Conservation (phyloP, 2,888 invertebrate species). For the Isotomurus palustris region DNA sequence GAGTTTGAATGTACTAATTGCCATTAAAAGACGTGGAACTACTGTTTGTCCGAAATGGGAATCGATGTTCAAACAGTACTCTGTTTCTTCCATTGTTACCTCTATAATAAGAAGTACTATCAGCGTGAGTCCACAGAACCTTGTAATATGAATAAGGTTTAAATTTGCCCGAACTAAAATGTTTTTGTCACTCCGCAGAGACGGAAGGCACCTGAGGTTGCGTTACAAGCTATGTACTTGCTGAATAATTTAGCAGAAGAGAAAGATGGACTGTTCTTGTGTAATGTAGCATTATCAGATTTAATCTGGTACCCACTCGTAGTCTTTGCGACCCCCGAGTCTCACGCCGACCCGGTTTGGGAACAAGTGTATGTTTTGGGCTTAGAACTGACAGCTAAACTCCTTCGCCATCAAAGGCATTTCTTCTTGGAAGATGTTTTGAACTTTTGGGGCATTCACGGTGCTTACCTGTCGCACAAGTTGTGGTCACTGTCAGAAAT, state of each 20-base stretch:
- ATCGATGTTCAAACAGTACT: no score
- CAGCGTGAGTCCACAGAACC: no score
- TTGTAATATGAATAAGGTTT: no score
- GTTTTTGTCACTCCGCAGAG: no score
- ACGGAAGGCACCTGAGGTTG: conserved; percentile 32
- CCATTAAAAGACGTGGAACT: no score
- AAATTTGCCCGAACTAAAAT: no score
- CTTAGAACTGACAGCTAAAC: conserved; percentile 32
- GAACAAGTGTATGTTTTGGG: conserved; percentile 36
- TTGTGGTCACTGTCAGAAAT: conserved; percentile 34
- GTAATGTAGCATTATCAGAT: conserved; percentile 25
- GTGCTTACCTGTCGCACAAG: conserved; percentile 26
- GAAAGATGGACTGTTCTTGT: conserved; percentile 19
- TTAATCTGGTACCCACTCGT: conserved; percentile 23
- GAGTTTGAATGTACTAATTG: no score
- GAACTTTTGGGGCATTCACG: conserved; percentile 40
- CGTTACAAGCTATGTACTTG: conserved; percentile 33
- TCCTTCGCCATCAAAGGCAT: conserved; percentile 30
- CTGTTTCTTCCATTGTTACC: no score
- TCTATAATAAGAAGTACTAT: no score
- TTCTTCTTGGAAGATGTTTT: conserved; percentile 39
- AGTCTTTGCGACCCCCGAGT: conserved; percentile 27
- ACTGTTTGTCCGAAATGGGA: no score
- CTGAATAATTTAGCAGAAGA: conserved; percentile 30
- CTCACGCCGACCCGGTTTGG: conserved; percentile 27